Evolutionary conservation across 2,113 vertebrate species (phyloP), one percentile per base, ranked within the genome.

Genomic region (Erythrolamprus reginae): DNA sequence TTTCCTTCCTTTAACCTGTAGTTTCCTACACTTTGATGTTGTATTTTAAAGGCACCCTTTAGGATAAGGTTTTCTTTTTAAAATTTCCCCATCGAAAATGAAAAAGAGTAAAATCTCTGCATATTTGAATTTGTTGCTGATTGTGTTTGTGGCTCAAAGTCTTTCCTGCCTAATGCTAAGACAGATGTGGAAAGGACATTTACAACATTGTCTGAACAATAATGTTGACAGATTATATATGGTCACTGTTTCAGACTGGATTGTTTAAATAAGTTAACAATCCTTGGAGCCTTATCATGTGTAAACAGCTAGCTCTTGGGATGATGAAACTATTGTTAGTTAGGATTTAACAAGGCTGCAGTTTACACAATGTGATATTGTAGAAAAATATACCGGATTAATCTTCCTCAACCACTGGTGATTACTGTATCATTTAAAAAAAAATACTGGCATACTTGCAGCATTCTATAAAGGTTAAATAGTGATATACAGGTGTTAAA

Each of bases 401-500:
- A 94, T 94, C 86, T 94, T 10, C 17, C 65, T 92, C 61, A 88
- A 92, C 84, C 42, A 70, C 58, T 47, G 33, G 38, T 70, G 91
- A 94, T 42, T 1, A 87, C 82, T 95, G 90, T 55, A 89, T 91
- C 89, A 90, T 85, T 58, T 52, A 86, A 42, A 88, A 91, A 87
- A 91, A 93, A 91, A 42, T 7, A 21, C 38, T 91, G 61, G 26
- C 48, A 86, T 93, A 95, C 92, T 61, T 90, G 91, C n/a, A 23
- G 47, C 88, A 90, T 88, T 89, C 17, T 77, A 84, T 82, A 93
- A 94, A 95, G 92, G 93, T 94, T 95, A 94, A 94, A 90, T 24
- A 89, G 86, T 92, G 92, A 96, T 94, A 94, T 92, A 95, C 92
- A 77, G 42, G 28, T 92, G 90, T 89, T 97, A 97, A 97, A 95